These are phyloP conservation scores for Zelostemma sp. DNA, from an alignment of 1,140 invertebrate species.

Conservation along the genomic window DNA sequence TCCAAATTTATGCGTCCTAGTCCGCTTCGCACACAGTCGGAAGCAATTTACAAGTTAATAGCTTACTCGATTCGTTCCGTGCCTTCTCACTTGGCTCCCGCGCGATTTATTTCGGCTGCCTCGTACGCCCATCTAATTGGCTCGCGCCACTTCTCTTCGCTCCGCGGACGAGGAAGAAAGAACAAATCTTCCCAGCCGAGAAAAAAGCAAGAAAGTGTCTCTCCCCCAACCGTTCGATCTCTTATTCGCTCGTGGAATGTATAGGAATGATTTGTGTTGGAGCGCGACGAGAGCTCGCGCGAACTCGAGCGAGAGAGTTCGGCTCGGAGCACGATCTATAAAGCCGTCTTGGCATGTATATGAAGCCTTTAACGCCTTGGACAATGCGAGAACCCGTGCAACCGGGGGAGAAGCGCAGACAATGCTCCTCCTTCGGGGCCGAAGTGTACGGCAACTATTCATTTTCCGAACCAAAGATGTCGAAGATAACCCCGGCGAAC, in stretches of 20 bases:
- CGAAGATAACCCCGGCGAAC: conserved; percentile 50
- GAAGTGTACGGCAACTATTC: conserved; percentile 45
- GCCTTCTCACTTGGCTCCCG: conserved; percentile 48
- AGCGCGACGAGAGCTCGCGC: conserved; percentile 4
- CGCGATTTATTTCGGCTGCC: conserved; percentile 54
- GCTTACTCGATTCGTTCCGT: conserved; percentile 62
- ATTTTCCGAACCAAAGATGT: conserved; percentile 49
- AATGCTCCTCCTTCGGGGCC: conserved; percentile 30
- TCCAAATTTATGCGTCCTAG: conserved; percentile 52
- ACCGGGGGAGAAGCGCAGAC: conserved; percentile 20
- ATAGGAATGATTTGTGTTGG: conserved; percentile 13
- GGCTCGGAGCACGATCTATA: conserved; percentile 30
- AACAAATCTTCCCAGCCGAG: background rate
- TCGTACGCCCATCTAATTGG: conserved; percentile 64
- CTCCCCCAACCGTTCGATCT: no score
- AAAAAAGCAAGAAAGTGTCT: no score
- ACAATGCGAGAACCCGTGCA: conserved; percentile 36
- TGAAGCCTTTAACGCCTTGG: conserved; percentile 57
- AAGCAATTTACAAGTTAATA: conserved; percentile 70
- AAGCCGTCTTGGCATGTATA: conserved; percentile 48
- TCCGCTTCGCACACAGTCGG: conserved; percentile 54
- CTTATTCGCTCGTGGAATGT: no score
- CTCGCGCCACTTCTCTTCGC: conserved; percentile 45
- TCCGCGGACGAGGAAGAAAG: conserved; percentile 2
- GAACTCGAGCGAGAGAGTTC: conserved; percentile 11